A percentile compares a stretch with the other conserved stretches of the same genome.
Evolutionary conservation across 2,113 vertebrate species (phyloP).

Genomic region (Cebus imitator): DNA sequence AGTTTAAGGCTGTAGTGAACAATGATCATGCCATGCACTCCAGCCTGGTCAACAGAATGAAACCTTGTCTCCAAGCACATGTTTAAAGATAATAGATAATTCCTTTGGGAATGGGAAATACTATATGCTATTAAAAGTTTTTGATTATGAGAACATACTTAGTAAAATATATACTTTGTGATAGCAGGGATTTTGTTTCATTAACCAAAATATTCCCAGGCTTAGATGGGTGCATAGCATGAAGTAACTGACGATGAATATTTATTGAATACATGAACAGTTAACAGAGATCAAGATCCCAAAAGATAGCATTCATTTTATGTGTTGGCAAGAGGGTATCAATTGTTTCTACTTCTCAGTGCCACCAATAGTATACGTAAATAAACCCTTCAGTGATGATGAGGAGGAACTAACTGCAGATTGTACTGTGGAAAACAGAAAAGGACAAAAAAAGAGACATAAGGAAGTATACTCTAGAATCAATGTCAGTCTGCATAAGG

Average conservation of each 20-base stretch:
- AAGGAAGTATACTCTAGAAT: neutral
- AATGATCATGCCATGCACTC: no score
- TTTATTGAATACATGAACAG: neutral
- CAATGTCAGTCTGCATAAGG: neutral
- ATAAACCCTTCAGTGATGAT: neutral
- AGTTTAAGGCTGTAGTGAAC: no score
- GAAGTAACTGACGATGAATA: neutral
- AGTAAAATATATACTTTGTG: neutral
- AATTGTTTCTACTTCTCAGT: neutral
- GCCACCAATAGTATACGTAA: neutral
- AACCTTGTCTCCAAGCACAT: neutral
- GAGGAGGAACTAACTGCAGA: neutral
- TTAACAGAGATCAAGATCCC: neutral
- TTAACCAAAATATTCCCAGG: neutral
- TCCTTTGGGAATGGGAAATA: neutral
- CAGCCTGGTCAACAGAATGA: no score
- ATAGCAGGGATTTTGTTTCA: neutral
- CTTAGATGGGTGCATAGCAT: neutral
- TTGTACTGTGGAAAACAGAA: neutral
- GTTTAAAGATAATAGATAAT: neutral
- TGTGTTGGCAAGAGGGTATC: neutral
- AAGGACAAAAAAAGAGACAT: neutral
- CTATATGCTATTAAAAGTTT: neutral
- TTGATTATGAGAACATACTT: neutral
- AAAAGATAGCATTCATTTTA: neutral